Evolutionary conservation across 2,797 vertebrate genomes (phyloP).

Genomic region (Margarornis squamiger): DNA sequence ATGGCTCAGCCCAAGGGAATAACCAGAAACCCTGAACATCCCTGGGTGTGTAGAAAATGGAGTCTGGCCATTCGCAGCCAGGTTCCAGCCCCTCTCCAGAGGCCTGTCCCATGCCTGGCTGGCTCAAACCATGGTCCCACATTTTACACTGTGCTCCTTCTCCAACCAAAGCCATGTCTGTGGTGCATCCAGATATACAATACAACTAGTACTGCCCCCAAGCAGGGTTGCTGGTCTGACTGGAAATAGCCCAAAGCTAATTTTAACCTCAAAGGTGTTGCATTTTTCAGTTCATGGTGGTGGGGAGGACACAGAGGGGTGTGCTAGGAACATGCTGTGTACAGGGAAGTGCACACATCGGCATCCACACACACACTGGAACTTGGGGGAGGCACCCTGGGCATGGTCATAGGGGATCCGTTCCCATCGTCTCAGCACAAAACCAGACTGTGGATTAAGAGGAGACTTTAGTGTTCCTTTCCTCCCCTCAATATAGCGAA

Average conservation of each 20-base stretch:
- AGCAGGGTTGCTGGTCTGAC: background rate
- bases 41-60: background rate
- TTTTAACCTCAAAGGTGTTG: background rate
- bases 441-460: constrained; percentile 31
- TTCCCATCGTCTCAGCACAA: background rate
- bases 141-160: background rate
- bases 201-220: background rate
- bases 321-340: background rate
- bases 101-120: background rate
- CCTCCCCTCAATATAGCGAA: background rate
- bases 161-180: accelerated
- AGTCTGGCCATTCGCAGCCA: background rate
- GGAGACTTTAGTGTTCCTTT: constrained; percentile 65
- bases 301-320: background rate
- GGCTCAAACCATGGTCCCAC: background rate
- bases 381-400: background rate
- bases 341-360: accelerated
- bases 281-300: background rate
- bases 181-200: background rate
- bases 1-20: background rate
- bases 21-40: background rate
- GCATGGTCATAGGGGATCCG: background rate
- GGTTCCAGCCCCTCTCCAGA: background rate
- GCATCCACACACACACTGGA: background rate
- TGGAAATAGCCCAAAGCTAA: background rate